phyloP scores from a whole-genome alignment of 1,140 invertebrate genomes.

The Aricia agestis region DNA sequence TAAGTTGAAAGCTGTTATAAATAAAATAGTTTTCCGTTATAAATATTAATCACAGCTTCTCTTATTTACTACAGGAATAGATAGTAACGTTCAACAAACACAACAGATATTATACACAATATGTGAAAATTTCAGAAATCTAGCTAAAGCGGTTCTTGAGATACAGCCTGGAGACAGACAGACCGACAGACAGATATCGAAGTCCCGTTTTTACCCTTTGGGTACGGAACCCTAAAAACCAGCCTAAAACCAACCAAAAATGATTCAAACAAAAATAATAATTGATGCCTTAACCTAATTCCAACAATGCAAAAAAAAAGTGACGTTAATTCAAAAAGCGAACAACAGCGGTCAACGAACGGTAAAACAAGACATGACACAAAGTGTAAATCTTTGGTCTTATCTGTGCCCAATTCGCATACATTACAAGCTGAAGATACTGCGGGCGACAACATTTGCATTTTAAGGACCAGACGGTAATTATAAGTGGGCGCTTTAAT shows the following conservation, averaged over 20 bases:
- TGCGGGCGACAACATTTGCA: conserved; percentile 69
- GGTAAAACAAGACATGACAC: conserved; percentile 52
- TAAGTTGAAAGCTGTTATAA: no score
- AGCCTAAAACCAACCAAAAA: neutral
- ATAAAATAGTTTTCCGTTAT: no score
- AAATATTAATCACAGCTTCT: no score
- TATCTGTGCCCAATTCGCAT: conserved; percentile 64
- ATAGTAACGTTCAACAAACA: no score
- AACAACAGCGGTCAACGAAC: conserved; percentile 50
- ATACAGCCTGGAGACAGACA: no score
- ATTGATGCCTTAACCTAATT: neutral
- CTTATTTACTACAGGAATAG: no score
- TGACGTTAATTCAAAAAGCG: neutral
- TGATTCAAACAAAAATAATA: neutral
- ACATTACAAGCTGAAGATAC: conserved; percentile 58
- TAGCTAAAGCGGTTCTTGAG: no score
- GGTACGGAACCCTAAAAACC: no score
- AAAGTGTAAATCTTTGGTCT: conserved; percentile 67
- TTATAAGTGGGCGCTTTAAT: conserved; percentile 68
- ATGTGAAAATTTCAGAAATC: no score
- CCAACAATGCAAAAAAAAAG: neutral
- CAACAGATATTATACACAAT: no score
- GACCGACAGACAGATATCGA: no score
- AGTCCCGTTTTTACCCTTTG: no score
- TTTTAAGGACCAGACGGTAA: conserved; percentile 63